A percentile compares a stretch with the other conserved stretches of the same genome.
Evolutionary conservation across 1,140 invertebrate genomes (phyloP).

Genomic region (Microplitis demolitor): DNA sequence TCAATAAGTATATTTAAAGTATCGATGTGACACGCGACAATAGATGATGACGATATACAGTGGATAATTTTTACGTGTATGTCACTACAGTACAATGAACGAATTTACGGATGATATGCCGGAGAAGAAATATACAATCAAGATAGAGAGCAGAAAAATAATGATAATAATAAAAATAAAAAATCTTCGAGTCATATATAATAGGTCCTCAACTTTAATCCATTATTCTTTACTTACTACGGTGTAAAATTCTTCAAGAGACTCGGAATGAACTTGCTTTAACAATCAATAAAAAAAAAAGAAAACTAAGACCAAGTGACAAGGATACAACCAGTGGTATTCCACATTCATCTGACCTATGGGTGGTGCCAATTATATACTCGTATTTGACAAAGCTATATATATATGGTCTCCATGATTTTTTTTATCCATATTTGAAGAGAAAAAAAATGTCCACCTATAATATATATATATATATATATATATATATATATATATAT

Average conservation of each 20-base stretch:
- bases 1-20: no score
- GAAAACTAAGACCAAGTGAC: background rate
- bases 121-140: no score
- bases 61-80: no score
- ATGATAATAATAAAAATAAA: background rate
- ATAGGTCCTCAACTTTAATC: constrained; percentile 1
- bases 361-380: constrained; percentile 48
- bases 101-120: no score
- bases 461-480: no score
- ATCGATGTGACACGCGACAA: no score
- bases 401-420: background rate
- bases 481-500: no score
- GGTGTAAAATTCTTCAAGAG: constrained; percentile 22
- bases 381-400: constrained; percentile 27
- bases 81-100: no score
- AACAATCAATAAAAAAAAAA: constrained; percentile 7
- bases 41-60: no score
- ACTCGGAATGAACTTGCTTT: constrained; percentile 18
- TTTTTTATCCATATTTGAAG: no score
- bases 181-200: constrained; percentile 10
- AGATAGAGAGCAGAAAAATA: no score
- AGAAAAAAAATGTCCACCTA: no score
- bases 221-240: constrained; percentile 35
- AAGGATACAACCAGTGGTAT: background rate
- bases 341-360: background rate